Evolutionary conservation across 1,140 invertebrate species (phyloP), one percentile per base, ranked within the genome.

Genomic region (Zaprionus davidi): DNA sequence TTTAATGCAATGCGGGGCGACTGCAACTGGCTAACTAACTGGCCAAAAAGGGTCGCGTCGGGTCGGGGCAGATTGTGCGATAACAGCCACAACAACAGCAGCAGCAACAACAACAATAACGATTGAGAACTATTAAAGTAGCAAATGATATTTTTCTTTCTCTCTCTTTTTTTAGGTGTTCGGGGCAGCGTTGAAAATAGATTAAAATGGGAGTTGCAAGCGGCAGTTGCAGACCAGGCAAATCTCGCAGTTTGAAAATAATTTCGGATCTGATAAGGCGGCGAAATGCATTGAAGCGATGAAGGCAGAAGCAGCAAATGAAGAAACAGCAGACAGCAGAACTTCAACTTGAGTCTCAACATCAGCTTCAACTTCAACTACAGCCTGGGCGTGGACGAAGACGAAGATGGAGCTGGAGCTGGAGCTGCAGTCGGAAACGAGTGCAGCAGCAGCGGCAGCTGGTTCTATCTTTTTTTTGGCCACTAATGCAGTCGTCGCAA

Each of bases 231-330:
- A 57, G 34, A 20, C 44, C 51, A 44, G 74, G 84, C 81, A 75
- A 79, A 82, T 90, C 86, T 84, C 64, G 84, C 70, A 76, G 60
- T 64, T 72, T 66, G 73, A 74, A 79, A 82, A 82, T 73, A 76
- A 77, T 86, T 90, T 71, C 72, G 77, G 85, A 82, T 90, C 85
- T 90, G 81, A 90, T 90, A 90, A 71, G 75, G 76, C 82, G 85
- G 78, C 72, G 49, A 81, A 79, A 81, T 79, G 77, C 83, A 78
- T 87, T 88, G 73, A 82, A 83, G 83, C 67, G 57, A 62, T 66
- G 58, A 20, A 5, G 6, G 46, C 41, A 84, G 72, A 83, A 84
- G 78, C 77, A 87, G 73, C 77, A 56, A 68, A 55, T 51, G 38
- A 5, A 41, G 38, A 76, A 24, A 68, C n/a, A 56, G 71, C 51